These are phyloP conservation scores for Hermatobates lingyangjiaoensis DNA, from an alignment of 1,140 invertebrate genomes.

Conservation along the genomic window DNA sequence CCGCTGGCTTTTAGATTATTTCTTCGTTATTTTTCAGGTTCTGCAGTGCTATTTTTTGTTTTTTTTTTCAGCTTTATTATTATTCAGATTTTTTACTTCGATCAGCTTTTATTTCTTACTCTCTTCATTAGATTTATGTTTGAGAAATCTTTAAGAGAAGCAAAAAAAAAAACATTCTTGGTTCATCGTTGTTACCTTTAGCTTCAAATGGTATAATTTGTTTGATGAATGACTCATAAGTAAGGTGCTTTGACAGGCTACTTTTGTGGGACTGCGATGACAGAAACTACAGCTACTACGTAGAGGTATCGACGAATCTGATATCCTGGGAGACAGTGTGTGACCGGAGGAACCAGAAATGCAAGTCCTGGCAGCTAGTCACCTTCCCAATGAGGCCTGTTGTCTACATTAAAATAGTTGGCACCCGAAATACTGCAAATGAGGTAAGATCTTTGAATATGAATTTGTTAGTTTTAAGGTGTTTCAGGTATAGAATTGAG, in stretches of 20 bases:
- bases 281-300: conserved; percentile 84
- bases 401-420: conserved; percentile 85
- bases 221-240: too few relatives aligned
- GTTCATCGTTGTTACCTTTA: too few relatives aligned
- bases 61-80: too few relatives aligned
- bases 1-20: too few relatives aligned
- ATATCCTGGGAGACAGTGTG: conserved; percentile 74
- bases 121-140: too few relatives aligned
- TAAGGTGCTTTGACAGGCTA: conserved; percentile 39
- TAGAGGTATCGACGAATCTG: conserved; percentile 86
- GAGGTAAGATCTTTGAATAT: conserved; percentile 37
- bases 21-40: too few relatives aligned
- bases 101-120: too few relatives aligned
- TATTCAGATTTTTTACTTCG: too few relatives aligned
- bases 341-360: conserved; percentile 52
- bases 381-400: conserved; percentile 63
- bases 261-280: conserved; percentile 97
- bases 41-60: too few relatives aligned
- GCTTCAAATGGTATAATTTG: too few relatives aligned
- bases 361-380: conserved; percentile 81
- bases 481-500: not conserved
- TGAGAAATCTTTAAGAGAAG: not conserved
- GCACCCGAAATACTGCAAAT: conserved; percentile 91
- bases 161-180: not conserved
- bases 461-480: not conserved